Base-by-base conservation (phyloP, 2,888 invertebrate species). In the Ophion ventricosus region DNA sequence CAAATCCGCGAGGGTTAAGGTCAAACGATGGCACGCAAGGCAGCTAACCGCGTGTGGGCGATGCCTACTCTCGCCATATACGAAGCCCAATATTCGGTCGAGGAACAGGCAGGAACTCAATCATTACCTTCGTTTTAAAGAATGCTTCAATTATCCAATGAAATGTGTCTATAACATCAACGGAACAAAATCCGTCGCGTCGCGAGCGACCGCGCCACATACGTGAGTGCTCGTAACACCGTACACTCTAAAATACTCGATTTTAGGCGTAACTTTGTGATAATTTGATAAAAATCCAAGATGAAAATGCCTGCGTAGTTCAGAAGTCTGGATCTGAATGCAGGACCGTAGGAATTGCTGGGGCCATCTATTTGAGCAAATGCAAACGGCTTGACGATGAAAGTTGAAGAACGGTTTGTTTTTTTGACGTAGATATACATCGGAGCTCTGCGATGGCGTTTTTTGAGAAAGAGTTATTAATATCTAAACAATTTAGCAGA, bases 71-170 rank as follows among this genome's bases (percentile, higher is more conserved):
- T 49, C 14, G 17, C 43, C 25, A 43, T 69, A 72, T 57, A 57
- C 23, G 26, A 20, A 25, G 70, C 66, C 23, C 40, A 80, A 80
- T 56, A 73, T 80, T 80, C 43, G 79, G 43, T 66, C 56, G 26
- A 66, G 57, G 64, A 66, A 66, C 23, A 20, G 80, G 17, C 80
- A 80, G 80, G 80, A 80, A 80, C 35, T 75, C 54, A 75, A 75
- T 80, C 74, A 80, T 80, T 69, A 63, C 17, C 17, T 74, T 11
- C 61, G 61, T 80, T 56, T 75, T 80, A 69, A 80, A 75, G 61
- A 75, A 80, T 69, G 69, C 75, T 69, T 61, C 80, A 70, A 80
- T 80, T 75, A 80, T 80, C 61, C 80, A 80, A 80, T 80, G 35
- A 69, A 73, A 80, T 80, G 43, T 73, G 56, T 64, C 25, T 40